Evolutionary conservation across 2,797 vertebrate species (phyloP).

Genomic region (Threskiornis aethiopicus): DNA sequence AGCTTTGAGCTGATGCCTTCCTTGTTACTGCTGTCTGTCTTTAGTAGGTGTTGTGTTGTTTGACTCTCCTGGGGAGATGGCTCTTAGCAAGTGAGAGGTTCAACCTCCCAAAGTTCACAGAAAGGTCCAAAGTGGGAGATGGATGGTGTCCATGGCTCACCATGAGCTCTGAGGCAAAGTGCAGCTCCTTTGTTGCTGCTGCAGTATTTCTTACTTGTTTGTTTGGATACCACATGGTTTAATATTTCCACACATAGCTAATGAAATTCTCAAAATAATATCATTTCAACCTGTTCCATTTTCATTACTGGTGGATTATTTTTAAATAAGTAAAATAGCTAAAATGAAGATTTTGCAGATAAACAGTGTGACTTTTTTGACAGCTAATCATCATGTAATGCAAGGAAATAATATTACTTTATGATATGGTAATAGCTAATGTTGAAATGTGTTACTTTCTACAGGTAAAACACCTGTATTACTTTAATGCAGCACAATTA

Average conservation of each 20-base stretch:
- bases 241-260: neutral
- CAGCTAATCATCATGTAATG: neutral
- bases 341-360: neutral
- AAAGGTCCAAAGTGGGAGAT: neutral
- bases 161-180: neutral
- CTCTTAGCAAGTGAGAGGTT: neutral
- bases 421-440: constrained; percentile 8
- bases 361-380: neutral
- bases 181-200: neutral
- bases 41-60: neutral
- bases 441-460: constrained; percentile 15
- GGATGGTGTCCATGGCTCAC: neutral
- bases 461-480: constrained; percentile 7
- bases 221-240: neutral
- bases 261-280: neutral
- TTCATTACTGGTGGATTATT: neutral
- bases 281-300: neutral
- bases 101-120: neutral
- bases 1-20: neutral
- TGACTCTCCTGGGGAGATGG: neutral
- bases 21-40: neutral
- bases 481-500: constrained; percentile 39
- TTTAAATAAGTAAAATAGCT: constrained; percentile 3
- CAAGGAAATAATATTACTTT: constrained; percentile 6
- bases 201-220: neutral